Evolutionary conservation across 2,797 vertebrate species (phyloP), one percentile per base, ranked within the genome.

Genomic region (Microcaecilia unicolor): DNA sequence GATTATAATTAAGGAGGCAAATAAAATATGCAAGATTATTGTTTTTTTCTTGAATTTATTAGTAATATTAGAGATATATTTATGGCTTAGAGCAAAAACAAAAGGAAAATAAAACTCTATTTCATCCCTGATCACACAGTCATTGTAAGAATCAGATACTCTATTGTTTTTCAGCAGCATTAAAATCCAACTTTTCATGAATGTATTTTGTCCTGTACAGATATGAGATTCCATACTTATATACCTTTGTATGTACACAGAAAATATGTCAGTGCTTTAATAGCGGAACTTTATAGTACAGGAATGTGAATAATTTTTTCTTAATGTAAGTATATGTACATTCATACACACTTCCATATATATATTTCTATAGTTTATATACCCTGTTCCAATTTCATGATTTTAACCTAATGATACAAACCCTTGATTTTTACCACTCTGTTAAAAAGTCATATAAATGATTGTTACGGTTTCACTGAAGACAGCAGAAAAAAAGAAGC

Each of bases 81-180:
- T 85, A 83, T 85, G 80, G 80, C 80, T 85, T 84, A 81, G 64
- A 85, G 80, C 74, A 85, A 81, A 78, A 68, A 79, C 71, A 77
- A 82, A 81, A 80, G 58, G 67, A 74, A 76, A 58, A 46, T 59
- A 67, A 62, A 47, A n/a, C n/a, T 60, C 67, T 70, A 70, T 62
- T 27, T 72, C 55, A 43, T 80, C 79, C 72, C 80, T 70, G 67
- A 64, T 78, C 63, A 63, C 65, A 79, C 68, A 82, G 16, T 74
- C 55, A 61, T 64, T 67, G 14, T 71, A 77, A 68, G 61, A 72
- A 66, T 75, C 61, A 70, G 40, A 48, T 54, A 32, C 48, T 64
- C 51, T 54, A 42, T 47, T 70, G 46, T 58, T 56, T 60, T 59
- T 67, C 70, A 80, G 75, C 66, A 80, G 61, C 66, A 71, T 51